phyloP scores from a whole-genome alignment of 2,797 vertebrate species.

The Crax fasciolata region DNA sequence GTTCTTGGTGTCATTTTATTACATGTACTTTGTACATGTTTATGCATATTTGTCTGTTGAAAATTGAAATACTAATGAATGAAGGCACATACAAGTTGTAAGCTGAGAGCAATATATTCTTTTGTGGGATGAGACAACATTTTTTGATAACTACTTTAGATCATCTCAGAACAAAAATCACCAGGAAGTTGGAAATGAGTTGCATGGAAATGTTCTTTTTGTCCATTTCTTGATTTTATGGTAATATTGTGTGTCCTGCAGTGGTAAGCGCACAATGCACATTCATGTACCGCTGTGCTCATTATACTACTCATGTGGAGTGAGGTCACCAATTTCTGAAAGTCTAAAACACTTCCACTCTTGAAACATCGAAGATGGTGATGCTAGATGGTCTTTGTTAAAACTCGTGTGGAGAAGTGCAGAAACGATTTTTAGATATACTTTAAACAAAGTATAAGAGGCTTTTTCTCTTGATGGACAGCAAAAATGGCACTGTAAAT shows the following conservation, averaged over 20 bases:
- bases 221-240: neutral
- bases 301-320: too few relatives aligned
- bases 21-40: fast-evolving
- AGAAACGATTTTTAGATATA: neutral
- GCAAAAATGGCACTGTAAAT: neutral
- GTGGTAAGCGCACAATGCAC: neutral
- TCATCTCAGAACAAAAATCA: neutral
- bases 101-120: neutral
- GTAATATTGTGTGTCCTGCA: fast-evolving
- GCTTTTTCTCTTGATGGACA: neutral
- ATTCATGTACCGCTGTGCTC: neutral
- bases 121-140: neutral
- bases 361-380: neutral
- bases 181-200: neutral
- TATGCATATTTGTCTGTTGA: neutral
- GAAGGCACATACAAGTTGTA: neutral
- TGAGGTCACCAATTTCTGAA: fast-evolving
- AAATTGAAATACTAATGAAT: neutral
- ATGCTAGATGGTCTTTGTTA: neutral
- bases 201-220: neutral
- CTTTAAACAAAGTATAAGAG: neutral
- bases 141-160: neutral
- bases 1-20: neutral
- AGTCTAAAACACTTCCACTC: neutral
- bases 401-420: neutral